phyloP scores from a whole-genome alignment of 2,113 vertebrate genomes.

The Apeltes quadracus region DNA sequence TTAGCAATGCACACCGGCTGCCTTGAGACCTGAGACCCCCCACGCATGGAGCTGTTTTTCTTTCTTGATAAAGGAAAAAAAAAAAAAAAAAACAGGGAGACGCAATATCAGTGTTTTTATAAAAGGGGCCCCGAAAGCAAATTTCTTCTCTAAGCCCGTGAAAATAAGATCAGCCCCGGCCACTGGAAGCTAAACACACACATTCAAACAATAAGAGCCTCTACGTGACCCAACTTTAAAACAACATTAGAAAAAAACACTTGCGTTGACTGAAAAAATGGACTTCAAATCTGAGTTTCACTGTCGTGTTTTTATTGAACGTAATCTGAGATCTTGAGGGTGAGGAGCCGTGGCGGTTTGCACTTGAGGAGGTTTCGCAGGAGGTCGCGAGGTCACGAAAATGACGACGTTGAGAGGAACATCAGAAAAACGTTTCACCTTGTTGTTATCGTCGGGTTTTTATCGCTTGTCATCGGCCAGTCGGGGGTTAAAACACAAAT shows the following conservation, averaged over 20 bases:
- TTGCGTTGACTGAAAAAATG: not conserved
- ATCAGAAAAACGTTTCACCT: not conserved
- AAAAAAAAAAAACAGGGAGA: not conserved
- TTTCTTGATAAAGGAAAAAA: not conserved
- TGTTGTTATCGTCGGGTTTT: no score
- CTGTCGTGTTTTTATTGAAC: not conserved
- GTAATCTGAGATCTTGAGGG: not conserved
- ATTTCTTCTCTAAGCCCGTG: not conserved
- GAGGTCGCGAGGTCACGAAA: not conserved
- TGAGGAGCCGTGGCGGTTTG: not conserved
- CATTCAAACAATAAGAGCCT: not conserved
- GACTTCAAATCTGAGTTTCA: not conserved
- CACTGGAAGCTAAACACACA: not conserved
- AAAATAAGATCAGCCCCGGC: not conserved
- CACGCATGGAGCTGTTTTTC: not conserved
- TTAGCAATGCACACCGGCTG: constrained; percentile 1
- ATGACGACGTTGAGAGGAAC: no score
- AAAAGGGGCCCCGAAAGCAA: not conserved
- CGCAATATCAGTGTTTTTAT: constrained; percentile 1
- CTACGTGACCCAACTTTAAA: not conserved
- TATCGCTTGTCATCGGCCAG: not conserved
- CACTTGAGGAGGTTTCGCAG: not conserved
- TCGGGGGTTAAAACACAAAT: not conserved
- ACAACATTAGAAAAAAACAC: no score
- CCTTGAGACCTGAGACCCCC: not conserved